These are phyloP conservation scores for Timema cristinae DNA, from an alignment of 2,888 invertebrate genomes.

Conservation along the genomic window DNA sequence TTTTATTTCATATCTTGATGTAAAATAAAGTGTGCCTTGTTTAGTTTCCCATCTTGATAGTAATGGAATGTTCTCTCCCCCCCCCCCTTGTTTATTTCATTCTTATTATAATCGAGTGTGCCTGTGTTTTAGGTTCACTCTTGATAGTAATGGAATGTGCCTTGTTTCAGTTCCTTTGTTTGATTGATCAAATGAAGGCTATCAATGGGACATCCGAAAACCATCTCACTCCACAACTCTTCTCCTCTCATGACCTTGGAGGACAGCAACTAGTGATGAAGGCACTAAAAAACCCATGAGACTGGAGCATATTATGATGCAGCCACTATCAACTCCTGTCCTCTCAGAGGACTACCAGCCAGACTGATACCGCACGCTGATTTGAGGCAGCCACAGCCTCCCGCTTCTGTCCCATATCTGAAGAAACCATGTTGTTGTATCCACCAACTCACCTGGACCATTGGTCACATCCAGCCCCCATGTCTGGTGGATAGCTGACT, in stretches of 20 bases:
- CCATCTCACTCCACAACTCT: constrained; percentile 35
- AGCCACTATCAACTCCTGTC: constrained; percentile 68
- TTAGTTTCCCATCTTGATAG: too few relatives aligned
- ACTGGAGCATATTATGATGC: constrained; percentile 58
- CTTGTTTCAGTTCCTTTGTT: constrained; percentile 67
- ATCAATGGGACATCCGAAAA: constrained; percentile 38
- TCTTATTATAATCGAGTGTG: too few relatives aligned
- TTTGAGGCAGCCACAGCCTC: constrained; percentile 49
- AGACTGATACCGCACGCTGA: constrained; percentile 50
- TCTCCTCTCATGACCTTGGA: constrained; percentile 31
- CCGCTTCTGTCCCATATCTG: constrained; percentile 64
- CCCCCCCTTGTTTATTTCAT: too few relatives aligned
- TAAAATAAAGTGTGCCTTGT: too few relatives aligned
- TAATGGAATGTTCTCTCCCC: too few relatives aligned
- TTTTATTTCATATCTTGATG: too few relatives aligned
- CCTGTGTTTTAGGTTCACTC: neutral
- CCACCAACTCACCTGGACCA: constrained; percentile 55
- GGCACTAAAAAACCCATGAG: constrained; percentile 37
- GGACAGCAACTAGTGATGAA: constrained; percentile 21
- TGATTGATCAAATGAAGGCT: constrained; percentile 82
- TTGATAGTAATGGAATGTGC: neutral
- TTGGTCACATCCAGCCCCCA: constrained; percentile 60
- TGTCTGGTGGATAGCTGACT: constrained; percentile 75
- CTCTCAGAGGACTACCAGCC: constrained; percentile 21
- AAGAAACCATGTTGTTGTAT: constrained; percentile 76